Evolutionary conservation across 2,888 invertebrate genomes (phyloP).

Genomic region (Dryadula phaetusa): DNA sequence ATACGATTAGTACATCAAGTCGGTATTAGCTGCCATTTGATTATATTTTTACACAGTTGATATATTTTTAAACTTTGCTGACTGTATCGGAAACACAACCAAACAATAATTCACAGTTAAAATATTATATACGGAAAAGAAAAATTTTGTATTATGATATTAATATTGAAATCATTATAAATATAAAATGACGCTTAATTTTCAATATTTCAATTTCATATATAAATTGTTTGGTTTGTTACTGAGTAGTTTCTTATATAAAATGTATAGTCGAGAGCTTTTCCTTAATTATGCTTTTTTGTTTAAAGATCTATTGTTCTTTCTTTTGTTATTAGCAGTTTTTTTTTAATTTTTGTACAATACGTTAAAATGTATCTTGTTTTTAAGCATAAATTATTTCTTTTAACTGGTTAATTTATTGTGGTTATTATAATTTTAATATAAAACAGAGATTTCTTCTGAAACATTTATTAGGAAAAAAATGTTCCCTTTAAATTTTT

Average conservation of each 20-base stretch:
- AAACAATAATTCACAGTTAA: background rate
- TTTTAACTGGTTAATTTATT: too few relatives aligned
- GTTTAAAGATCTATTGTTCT: slow-evolving; percentile 1
- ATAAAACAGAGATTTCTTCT: too few relatives aligned
- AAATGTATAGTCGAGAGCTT: background rate
- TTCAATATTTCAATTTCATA: background rate
- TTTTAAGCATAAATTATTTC: background rate
- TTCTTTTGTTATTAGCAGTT: slow-evolving; percentile 6
- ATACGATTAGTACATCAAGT: background rate
- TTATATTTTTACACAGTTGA: too few relatives aligned
- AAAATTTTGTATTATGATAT: background rate
- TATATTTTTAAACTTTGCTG: slow-evolving; percentile 11
- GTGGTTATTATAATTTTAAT: too few relatives aligned
- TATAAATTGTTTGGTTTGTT: slow-evolving; percentile 10
- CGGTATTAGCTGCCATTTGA: background rate
- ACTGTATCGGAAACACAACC: slow-evolving; percentile 7
- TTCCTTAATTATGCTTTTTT: slow-evolving; percentile 11
- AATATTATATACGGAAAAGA: background rate
- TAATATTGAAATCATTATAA: background rate
- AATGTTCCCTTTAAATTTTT: too few relatives aligned
- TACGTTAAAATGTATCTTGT: too few relatives aligned
- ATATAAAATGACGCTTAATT: background rate
- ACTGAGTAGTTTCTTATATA: slow-evolving; percentile 7
- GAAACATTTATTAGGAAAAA: too few relatives aligned
- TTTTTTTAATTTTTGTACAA: background rate